Percentiles rank a stretch among this genome's conserved stretches.
Conservation (phyloP, 2,888 invertebrate species). For the Alitta virens region DNA sequence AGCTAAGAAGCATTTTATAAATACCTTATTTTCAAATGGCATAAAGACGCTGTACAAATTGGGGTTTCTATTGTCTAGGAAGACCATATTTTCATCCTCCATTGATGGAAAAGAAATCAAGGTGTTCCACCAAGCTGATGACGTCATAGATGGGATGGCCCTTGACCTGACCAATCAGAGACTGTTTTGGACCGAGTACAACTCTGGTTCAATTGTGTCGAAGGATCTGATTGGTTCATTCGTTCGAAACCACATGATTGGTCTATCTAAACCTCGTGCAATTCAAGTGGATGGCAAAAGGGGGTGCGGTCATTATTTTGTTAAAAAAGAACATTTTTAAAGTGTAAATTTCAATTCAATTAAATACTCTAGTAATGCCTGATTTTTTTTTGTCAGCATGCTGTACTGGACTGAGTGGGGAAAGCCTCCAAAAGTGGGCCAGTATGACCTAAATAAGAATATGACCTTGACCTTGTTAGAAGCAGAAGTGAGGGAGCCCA, state of each 20-base stretch:
- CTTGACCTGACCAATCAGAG: not conserved
- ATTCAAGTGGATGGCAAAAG: not conserved
- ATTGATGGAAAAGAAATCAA: not conserved
- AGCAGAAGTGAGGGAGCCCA: not conserved
- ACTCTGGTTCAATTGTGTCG: not conserved
- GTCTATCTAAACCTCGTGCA: not conserved
- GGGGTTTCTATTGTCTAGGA: no score
- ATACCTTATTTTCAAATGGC: no score
- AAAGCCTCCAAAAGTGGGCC: not conserved
- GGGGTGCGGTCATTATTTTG: no score
- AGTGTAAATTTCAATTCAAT: not conserved
- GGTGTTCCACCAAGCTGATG: not conserved
- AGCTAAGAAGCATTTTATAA: no score
- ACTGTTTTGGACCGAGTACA: slow-evolving; percentile 20
- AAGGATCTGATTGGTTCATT: no score
- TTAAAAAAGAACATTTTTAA: no score
- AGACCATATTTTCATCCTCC: not conserved
- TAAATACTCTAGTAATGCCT: not conserved
- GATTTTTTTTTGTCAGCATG: not conserved
- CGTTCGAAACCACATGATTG: not conserved
- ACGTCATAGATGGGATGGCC: slow-evolving; percentile 19
- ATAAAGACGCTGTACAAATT: no score
- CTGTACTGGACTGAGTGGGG: slow-evolving; percentile 4
- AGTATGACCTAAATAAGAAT: not conserved
- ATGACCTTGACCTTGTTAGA: not conserved